phyloP scores from a whole-genome alignment of 2,797 vertebrate genomes.

The Oreortyx pictus region DNA sequence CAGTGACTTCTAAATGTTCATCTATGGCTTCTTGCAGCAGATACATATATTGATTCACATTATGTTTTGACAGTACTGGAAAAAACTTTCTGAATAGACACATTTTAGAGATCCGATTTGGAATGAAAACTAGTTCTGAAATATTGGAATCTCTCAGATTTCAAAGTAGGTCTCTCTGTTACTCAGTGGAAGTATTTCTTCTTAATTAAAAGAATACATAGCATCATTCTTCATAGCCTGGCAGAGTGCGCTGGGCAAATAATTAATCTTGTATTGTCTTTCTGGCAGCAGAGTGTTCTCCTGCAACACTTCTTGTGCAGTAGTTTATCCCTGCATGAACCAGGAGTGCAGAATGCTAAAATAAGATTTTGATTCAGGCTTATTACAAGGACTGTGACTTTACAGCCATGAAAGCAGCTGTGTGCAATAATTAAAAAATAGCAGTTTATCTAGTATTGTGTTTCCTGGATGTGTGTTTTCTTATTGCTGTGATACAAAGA shows the following conservation, averaged over 20 bases:
- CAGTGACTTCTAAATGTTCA: background rate
- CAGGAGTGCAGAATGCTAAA: background rate
- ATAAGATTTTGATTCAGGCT: background rate
- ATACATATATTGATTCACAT: background rate
- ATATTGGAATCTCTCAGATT: background rate
- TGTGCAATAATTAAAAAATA: constrained; percentile 2
- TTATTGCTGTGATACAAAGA: background rate
- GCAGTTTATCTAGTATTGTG: constrained; percentile 1
- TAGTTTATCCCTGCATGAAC: constrained; percentile 48
- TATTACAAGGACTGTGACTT: background rate
- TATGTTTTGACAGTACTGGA: background rate
- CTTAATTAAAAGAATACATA: constrained; percentile 60
- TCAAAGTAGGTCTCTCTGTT: constrained; percentile 40
- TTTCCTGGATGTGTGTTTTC: background rate
- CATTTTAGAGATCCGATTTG: constrained; percentile 1
- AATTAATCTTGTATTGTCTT: constrained; percentile 54
- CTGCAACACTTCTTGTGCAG: background rate
- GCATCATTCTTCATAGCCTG: constrained; percentile 45
- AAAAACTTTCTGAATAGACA: background rate
- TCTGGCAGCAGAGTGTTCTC: constrained; percentile 15
- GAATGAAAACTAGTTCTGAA: constrained; percentile 9
- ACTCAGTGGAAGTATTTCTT: constrained; percentile 32
- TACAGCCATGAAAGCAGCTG: constrained; percentile 10
- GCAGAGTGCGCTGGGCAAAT: constrained; percentile 28
- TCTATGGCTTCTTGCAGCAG: background rate